Base-by-base conservation (phyloP, 2,888 invertebrate genomes). In the Drosophila maculinotata region DNA sequence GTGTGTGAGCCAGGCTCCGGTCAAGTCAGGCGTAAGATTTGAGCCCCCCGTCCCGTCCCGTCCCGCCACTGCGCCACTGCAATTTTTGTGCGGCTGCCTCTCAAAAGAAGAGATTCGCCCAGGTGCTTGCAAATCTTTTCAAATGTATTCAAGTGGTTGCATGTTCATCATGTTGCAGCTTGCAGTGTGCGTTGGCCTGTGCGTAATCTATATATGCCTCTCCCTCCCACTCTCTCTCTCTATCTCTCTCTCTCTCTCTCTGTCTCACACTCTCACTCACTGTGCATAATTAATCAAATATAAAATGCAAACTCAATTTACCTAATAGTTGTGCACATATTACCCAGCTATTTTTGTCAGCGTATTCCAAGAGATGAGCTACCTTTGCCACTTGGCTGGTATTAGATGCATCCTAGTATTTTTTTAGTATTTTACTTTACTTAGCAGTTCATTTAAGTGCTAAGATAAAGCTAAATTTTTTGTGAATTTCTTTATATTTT, bases 221-320 rank as follows among this genome's bases (percentile, higher is more conserved):
- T 3, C 35, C 31, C 36, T 30, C 62, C 33, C 36, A n/a, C n/a
- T n/a, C n/a, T n/a, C 56, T 36, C 48, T 20, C 33, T 14, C 17
- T 33, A 0, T 15, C 1, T 15, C 1, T 14, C 15, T 45, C 38
- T 56, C 15, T 63, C 56, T 36, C 48, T 20, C 33, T 14, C 17
- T 33, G 1, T 15, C 1, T 15, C 1, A 12, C 15, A 44, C 38
- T 56, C 15, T 63, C 56, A 31, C 42, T 59, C 47, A 64, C 38
- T 77, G 76, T 88, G 86, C 89, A 89, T 88, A 89, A 87, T 89
- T 89, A 89, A 89, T 89, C 69, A 86, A 87, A 76, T 88, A 88
- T 87, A 86, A 89, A 89, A 89, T 87, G 85, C 85, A 83, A 75
- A 54, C 69, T 49, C 62, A 77, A 84, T 76, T 84, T 80, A 42